Percentiles rank a stretch among this genome's conserved stretches.
These are phyloP conservation scores for Melanocharis versteri DNA, from an alignment of 2,113 vertebrate genomes.

Conservation along the genomic window DNA sequence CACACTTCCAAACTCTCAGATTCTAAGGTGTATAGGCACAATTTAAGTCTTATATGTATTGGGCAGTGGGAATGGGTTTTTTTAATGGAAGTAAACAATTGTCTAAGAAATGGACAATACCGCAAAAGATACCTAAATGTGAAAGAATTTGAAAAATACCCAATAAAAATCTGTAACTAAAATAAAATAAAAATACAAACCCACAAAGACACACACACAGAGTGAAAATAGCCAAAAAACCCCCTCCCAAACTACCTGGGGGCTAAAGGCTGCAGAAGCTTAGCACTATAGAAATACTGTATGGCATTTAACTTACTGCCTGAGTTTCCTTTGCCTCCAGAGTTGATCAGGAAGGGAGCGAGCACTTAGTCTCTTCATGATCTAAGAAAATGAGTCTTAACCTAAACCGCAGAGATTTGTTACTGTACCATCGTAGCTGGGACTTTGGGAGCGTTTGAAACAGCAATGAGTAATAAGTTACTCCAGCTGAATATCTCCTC, in stretches of 20 bases:
- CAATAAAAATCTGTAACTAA: neutral
- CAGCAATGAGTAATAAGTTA: neutral
- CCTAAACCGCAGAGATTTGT: neutral
- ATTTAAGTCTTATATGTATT: neutral
- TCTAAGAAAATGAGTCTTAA: neutral
- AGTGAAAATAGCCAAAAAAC: neutral
- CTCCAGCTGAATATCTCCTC: neutral
- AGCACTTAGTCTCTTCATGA: neutral
- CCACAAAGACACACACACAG: neutral
- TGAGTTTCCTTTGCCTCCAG: neutral
- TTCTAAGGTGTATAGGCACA: neutral
- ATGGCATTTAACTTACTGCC: neutral
- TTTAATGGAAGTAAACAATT: neutral
- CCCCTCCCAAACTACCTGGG: too few species aligned
- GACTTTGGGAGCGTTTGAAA: neutral
- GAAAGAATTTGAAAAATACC: neutral
- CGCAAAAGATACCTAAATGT: neutral
- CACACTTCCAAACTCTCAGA: slow-evolving; percentile 6
- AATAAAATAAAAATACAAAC: neutral
- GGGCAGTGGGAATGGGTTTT: slow-evolving; percentile 1
- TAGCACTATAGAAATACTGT: neutral
- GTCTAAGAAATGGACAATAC: neutral
- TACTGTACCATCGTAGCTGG: neutral
- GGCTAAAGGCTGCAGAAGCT: neutral
- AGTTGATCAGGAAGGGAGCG: neutral